These are phyloP conservation scores for Anagyrus pseudococci DNA, from an alignment of 2,888 invertebrate species.

Conservation along the genomic window DNA sequence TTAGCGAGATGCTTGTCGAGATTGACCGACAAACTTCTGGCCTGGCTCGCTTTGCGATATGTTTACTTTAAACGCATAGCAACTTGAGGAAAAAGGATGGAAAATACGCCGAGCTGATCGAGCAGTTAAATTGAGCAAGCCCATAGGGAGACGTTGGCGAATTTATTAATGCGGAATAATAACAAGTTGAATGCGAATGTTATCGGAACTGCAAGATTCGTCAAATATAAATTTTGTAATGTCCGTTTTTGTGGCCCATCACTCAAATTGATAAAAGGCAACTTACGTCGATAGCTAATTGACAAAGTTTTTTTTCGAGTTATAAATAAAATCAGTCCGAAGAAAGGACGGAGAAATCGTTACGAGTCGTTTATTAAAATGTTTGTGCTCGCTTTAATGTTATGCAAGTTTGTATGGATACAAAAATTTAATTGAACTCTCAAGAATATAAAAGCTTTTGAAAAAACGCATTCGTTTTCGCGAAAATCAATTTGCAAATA, in stretches of 20 bases:
- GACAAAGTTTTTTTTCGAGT: conserved; percentile 17
- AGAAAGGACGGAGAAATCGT: conserved; percentile 24
- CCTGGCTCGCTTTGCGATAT: no score
- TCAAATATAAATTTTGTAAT: conserved; percentile 21
- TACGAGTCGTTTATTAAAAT: conserved; percentile 21
- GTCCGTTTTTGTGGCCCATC: conserved; percentile 19
- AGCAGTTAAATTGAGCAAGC: no score
- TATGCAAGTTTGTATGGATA: no score
- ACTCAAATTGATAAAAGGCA: conserved; percentile 24
- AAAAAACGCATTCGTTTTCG: no score
- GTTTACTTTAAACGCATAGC: not conserved
- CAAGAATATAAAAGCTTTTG: no score
- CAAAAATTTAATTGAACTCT: no score
- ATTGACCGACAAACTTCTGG: no score
- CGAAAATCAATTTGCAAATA: not conserved
- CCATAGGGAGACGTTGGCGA: not conserved
- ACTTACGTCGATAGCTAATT: conserved; percentile 17
- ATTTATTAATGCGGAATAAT: not conserved
- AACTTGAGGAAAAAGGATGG: not conserved
- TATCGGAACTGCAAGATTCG: not conserved
- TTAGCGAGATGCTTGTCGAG: no score
- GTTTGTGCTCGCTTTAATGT: conserved; percentile 20
- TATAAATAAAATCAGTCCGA: conserved; percentile 25
- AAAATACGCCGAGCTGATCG: no score
- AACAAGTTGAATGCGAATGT: not conserved